phyloP scores from a whole-genome alignment of 2,113 vertebrate genomes.

The Prunella fulvescens region DNA sequence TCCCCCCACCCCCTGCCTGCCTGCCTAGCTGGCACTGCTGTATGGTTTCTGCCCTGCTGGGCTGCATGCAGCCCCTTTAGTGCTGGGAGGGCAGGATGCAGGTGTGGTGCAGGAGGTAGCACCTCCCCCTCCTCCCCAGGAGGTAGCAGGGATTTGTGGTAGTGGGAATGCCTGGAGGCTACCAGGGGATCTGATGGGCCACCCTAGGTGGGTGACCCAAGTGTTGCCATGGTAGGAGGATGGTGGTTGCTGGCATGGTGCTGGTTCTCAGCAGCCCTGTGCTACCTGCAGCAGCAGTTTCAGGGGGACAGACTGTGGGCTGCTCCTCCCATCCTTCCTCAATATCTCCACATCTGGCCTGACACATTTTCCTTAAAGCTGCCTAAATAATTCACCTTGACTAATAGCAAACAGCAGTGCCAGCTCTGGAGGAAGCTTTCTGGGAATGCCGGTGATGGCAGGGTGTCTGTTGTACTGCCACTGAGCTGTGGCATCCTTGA shows the following conservation, averaged over 20 bases:
- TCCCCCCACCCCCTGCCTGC: background rate
- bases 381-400: conserved; percentile 16
- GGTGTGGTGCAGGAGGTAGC: background rate
- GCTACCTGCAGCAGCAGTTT: background rate
- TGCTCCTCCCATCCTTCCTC: background rate
- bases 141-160: background rate
- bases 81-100: background rate
- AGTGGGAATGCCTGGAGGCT: background rate
- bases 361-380: background rate
- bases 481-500: fast-evolving
- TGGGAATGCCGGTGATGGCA: background rate
- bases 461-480: background rate
- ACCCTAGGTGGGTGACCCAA: background rate
- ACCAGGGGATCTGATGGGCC: fast-evolving
- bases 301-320: background rate
- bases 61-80: background rate
- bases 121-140: background rate
- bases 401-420: background rate
- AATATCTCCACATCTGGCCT: background rate
- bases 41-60: background rate
- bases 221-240: background rate
- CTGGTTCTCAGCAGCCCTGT: background rate
- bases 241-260: fast-evolving
- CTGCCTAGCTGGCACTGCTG: background rate
- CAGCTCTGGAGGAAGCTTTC: background rate